Conservation (phyloP, 2,797 vertebrate species). For the Epinephelus malabaricus region DNA sequence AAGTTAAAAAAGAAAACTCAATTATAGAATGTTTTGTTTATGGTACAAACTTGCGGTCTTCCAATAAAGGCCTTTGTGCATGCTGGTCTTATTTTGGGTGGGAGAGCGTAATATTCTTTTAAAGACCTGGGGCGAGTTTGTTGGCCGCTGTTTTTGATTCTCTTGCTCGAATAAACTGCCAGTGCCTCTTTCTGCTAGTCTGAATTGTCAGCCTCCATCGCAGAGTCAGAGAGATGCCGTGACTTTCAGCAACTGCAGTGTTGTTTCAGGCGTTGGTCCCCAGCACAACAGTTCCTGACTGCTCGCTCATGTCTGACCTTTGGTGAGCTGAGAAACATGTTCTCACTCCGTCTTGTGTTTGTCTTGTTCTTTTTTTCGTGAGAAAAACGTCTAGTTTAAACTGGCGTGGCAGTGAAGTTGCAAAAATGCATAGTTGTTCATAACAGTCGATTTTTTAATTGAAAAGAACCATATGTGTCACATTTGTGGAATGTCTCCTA, state of each 20-base stretch:
- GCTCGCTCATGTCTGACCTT: constrained; percentile 47
- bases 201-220: background rate
- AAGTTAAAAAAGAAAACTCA: constrained; percentile 48
- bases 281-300: constrained; percentile 16
- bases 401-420: constrained; percentile 21
- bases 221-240: constrained; percentile 14
- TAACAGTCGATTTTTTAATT: constrained; percentile 2
- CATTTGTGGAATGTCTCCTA: constrained; percentile 12
- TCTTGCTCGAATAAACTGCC: constrained; percentile 15
- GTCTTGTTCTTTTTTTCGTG: constrained; percentile 16
- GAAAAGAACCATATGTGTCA: constrained; percentile 6
- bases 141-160: constrained; percentile 29
- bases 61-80: constrained; percentile 49
- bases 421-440: background rate
- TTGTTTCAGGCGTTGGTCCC: constrained; percentile 48
- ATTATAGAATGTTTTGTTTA: constrained; percentile 58
- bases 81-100: constrained; percentile 41
- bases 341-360: constrained; percentile 18
- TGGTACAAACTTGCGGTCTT: constrained; percentile 50
- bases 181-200: background rate
- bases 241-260: constrained; percentile 36
- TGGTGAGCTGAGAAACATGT: constrained; percentile 40
- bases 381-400: background rate
- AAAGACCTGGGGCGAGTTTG: constrained; percentile 29
- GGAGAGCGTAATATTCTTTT: constrained; percentile 48